A percentile compares a stretch with the other conserved stretches of the same genome.
These are phyloP conservation scores for Nipponia nippon DNA, from an alignment of 2,113 vertebrate species.

Conservation along the genomic window DNA sequence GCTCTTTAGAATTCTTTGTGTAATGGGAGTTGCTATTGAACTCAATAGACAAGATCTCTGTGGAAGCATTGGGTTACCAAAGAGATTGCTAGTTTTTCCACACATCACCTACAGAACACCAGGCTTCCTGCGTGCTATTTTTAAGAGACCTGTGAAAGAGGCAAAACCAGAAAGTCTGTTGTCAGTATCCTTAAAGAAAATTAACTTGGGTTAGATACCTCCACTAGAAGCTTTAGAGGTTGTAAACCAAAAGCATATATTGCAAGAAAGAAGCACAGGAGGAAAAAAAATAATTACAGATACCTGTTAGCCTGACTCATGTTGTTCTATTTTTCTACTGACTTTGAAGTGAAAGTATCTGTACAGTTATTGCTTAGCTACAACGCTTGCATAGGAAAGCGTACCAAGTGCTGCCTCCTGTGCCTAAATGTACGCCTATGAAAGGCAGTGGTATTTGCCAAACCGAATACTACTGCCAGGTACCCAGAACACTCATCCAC, in stretches of 20 bases:
- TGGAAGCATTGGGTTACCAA: neutral
- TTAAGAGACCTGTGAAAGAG: neutral
- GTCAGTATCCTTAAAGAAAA: neutral
- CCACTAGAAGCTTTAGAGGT: neutral
- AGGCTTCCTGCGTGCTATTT: neutral
- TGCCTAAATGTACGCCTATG: neutral
- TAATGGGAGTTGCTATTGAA: neutral
- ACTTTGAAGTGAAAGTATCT: neutral
- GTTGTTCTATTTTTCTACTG: neutral
- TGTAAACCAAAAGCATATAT: neutral
- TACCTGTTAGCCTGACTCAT: neutral
- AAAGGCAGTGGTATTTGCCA: neutral
- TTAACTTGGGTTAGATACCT: neutral
- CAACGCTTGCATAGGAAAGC: neutral
- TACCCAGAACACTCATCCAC: neutral
- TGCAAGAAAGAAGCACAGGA: neutral
- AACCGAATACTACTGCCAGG: neutral
- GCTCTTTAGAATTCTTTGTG: neutral
- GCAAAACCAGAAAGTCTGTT: neutral
- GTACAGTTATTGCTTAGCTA: neutral
- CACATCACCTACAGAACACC: neutral
- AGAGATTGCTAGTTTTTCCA: neutral
- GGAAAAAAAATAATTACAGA: neutral
- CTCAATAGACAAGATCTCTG: neutral
- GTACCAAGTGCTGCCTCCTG: neutral